phyloP scores from a whole-genome alignment of 2,113 vertebrate genomes.

The Micromys minutus region DNA sequence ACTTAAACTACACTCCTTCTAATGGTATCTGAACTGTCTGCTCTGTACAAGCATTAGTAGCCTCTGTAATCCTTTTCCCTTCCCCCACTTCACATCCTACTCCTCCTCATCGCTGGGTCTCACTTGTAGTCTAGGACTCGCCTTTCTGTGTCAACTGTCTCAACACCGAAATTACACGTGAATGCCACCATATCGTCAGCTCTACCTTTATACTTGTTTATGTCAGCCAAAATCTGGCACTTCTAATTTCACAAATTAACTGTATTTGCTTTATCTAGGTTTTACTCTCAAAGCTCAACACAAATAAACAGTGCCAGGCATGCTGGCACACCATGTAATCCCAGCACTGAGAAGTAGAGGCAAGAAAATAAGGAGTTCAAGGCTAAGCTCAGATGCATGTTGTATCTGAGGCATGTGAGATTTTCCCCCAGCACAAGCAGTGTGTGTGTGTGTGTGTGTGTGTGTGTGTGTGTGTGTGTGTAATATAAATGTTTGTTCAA shows the following conservation, averaged over 20 bases:
- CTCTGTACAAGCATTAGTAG: background rate
- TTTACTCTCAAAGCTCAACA: slow-evolving; percentile 40
- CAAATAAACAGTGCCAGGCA: background rate
- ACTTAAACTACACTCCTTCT: background rate
- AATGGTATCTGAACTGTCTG: background rate
- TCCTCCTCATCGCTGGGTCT: background rate
- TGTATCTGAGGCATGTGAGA: background rate
- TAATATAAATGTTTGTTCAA: background rate
- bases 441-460: too few species aligned
- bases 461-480: too few species aligned
- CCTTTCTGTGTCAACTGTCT: background rate
- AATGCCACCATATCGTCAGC: background rate
- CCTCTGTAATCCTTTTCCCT: background rate
- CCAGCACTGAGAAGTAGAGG: background rate
- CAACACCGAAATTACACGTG: background rate
- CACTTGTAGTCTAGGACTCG: background rate
- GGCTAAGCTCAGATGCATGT: background rate
- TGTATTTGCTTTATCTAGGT: background rate
- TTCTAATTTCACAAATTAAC: slow-evolving; percentile 49
- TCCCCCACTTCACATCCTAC: background rate
- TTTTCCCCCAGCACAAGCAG: background rate
- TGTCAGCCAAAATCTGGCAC: slow-evolving; percentile 27
- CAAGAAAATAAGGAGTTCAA: background rate
- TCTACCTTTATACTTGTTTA: background rate
- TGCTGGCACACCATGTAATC: background rate